phyloP scores from a whole-genome alignment of 2,113 vertebrate species.

The Heteronetta atricapilla region DNA sequence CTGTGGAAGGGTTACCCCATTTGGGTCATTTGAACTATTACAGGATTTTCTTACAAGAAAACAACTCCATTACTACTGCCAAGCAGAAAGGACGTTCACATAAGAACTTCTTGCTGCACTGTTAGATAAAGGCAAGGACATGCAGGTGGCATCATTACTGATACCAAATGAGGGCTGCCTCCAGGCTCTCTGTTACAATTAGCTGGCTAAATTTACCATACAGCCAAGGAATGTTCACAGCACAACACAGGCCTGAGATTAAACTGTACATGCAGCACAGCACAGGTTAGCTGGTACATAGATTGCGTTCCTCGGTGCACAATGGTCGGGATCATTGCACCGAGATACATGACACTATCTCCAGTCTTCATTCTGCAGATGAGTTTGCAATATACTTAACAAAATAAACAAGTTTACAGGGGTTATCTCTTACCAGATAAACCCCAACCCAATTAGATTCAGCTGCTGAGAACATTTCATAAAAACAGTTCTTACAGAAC shows the following conservation, averaged over 20 bases:
- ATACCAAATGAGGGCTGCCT: background rate
- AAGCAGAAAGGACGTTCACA: background rate
- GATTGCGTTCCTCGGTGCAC: background rate
- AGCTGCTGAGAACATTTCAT: background rate
- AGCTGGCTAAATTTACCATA: background rate
- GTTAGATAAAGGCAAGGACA: background rate
- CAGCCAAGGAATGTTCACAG: background rate
- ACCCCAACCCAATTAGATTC: background rate
- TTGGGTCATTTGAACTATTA: background rate
- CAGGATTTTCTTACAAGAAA: background rate
- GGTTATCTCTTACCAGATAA: background rate
- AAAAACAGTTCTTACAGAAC: background rate
- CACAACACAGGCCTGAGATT: background rate
- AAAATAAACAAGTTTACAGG: background rate
- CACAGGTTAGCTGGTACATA: background rate
- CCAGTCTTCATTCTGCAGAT: background rate
- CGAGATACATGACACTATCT: background rate
- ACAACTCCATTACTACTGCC: background rate
- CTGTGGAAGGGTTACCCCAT: rapidly evolving
- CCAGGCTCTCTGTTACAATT: background rate
- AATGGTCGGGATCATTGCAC: rapidly evolving
- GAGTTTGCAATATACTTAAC: background rate
- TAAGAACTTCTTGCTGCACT: background rate
- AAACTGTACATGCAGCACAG: background rate
- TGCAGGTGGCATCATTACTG: background rate